A percentile compares a stretch with the other conserved stretches of the same genome.
Conservation (phyloP, 2,888 invertebrate genomes). For the Camponotus fellah region DNA sequence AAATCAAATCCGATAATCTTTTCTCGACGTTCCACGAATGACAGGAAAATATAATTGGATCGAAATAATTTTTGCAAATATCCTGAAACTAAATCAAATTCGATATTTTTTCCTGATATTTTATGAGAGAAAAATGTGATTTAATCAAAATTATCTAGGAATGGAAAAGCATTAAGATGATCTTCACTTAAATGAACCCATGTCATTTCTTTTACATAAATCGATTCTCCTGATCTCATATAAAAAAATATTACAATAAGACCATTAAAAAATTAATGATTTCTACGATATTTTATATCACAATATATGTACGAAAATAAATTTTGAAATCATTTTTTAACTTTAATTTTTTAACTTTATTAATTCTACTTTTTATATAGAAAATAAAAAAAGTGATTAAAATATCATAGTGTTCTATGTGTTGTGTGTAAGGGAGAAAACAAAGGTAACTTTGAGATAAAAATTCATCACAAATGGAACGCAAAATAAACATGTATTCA, state of each 20-base stretch:
- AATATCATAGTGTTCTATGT: background rate
- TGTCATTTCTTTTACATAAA: too few relatives aligned
- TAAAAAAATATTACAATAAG: background rate
- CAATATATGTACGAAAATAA: too few relatives aligned
- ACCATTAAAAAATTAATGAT: background rate
- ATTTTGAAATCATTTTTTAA: too few relatives aligned
- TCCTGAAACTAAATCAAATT: background rate
- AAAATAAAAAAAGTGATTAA: background rate
- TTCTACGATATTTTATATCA: background rate
- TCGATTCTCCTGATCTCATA: too few relatives aligned
- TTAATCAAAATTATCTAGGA: too few relatives aligned
- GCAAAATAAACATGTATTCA: background rate
- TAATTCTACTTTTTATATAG: background rate
- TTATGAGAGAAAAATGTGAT: too few relatives aligned
- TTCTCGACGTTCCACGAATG: background rate
- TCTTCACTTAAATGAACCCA: too few relatives aligned
- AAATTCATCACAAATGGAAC: background rate
- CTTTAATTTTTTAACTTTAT: background rate
- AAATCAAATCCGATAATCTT: background rate
- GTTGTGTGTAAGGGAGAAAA: background rate
- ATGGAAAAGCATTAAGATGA: too few relatives aligned
- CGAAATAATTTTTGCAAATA: background rate
- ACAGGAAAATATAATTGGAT: background rate
- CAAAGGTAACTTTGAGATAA: background rate
- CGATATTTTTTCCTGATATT: too few relatives aligned